Evolutionary conservation across 2,113 vertebrate species (phyloP).

Genomic region (Austrofundulus limnaeus): DNA sequence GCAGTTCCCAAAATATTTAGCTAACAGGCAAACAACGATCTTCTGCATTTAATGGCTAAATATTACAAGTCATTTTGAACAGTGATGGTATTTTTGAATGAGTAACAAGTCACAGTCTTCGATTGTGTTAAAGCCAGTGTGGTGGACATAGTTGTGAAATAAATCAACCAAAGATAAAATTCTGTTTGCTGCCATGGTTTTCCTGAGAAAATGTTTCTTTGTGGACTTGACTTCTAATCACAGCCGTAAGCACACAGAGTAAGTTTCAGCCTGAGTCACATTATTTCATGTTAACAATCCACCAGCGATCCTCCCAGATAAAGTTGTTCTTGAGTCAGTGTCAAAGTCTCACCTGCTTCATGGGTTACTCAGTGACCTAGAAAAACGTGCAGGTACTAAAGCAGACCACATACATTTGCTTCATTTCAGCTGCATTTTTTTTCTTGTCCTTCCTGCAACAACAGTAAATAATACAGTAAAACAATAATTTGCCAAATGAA

Average conservation of each 20-base stretch:
- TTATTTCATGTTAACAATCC: slow-evolving; percentile 54
- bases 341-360: slow-evolving; percentile 67
- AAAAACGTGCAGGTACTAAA: slow-evolving; percentile 21
- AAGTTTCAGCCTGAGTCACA: slow-evolving; percentile 46
- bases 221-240: slow-evolving; percentile 5
- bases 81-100: no score
- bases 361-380: slow-evolving; percentile 40
- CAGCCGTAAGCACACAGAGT: slow-evolving; percentile 2
- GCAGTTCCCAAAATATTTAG: no score
- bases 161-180: not conserved
- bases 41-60: no score
- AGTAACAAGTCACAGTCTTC: no score
- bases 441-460: not conserved
- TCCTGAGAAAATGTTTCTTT: slow-evolving; percentile 7
- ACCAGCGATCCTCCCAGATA: slow-evolving; percentile 56
- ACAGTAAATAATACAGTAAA: not conserved
- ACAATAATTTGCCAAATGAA: not conserved
- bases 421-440: not conserved
- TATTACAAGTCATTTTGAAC: no score
- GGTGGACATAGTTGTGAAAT: no score
- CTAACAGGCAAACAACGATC: no score
- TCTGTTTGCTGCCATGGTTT: not conserved
- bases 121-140: no score
- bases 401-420: not conserved
- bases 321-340: slow-evolving; percentile 52